Percentiles rank a stretch among this genome's conserved stretches.
Conservation (phyloP, 2,113 vertebrate genomes). For the Gobius niger region DNA sequence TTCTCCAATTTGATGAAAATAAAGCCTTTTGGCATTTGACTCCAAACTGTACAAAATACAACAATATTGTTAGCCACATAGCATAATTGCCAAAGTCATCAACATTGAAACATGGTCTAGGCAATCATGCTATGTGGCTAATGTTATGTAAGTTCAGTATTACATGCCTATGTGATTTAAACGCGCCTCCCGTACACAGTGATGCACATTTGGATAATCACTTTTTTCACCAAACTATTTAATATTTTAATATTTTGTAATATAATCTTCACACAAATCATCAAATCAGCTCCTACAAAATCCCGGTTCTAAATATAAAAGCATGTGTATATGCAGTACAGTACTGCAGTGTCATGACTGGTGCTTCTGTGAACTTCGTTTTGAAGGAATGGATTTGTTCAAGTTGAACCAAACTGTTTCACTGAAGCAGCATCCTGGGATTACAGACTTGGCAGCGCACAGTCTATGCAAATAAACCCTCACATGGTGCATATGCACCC, state of each 20-base stretch:
- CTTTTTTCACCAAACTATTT: background rate
- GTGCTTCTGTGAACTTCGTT: constrained; percentile 35
- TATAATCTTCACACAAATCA: no score
- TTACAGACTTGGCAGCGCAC: constrained; percentile 56
- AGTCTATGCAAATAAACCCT: constrained; percentile 18
- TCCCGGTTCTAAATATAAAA: background rate
- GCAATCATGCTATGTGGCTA: no score
- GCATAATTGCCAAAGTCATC: no score
- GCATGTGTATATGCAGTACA: background rate
- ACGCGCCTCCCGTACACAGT: background rate
- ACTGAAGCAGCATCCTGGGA: constrained; percentile 57
- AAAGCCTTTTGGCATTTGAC: background rate
- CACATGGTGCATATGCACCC: constrained; percentile 8
- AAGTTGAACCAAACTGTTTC: constrained; percentile 34
- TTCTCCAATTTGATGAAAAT: background rate
- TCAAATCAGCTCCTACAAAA: no score
- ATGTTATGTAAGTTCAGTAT: background rate
- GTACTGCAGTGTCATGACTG: constrained; percentile 21
- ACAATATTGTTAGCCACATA: no score
- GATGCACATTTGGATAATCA: background rate
- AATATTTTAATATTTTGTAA: background rate
- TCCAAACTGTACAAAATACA: background rate
- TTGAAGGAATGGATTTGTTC: constrained; percentile 38
- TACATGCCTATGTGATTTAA: background rate
- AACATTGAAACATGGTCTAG: no score